Base-by-base conservation (phyloP, 2,888 invertebrate species). In the Lasius fuliginosus region DNA sequence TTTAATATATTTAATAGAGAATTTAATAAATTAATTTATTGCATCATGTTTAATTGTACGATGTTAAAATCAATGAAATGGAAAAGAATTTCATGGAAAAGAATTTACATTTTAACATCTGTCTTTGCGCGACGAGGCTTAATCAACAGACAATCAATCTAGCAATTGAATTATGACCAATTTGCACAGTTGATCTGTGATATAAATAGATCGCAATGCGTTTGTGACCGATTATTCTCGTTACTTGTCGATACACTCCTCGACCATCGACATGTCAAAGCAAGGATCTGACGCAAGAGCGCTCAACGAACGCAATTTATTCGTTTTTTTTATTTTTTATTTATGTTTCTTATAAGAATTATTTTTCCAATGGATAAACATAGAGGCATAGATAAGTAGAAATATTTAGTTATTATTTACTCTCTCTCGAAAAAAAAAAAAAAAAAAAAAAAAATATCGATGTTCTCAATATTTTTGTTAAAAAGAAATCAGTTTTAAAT, bases 121-220 rank as follows among this genome's bases (percentile, higher is more conserved):
- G 60, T 53, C 15, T 53, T 18, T 36, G 58, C 73, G 36, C 73
- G 27, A 60, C 27, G n/a, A 74, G 36, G 5, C n/a, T 46, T 75
- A 27, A 58, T 60, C 36, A n/a, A 75, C 75, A 62, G 30, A 9
- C 62, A 65, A 30, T 33, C 76, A 53, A 49, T 74, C 64, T 83
- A 68, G 73, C 88, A 86, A 88, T 90, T 89, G 88, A 91, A 85
- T 92, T 91, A 91, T 89, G 87, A 89, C 79, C 87, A 81, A 82
- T 67, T 86, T 79, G 82, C 79, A 86, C 89, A 91, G 90, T 91
- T 92, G 92, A 92, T 92, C 88, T 88, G 30, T 71, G 85, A 82
- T 89, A 91, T 89, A 92, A 92, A 92, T 92, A 92, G 92, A 92
- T 86, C 79, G 67, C 40, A 30, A 53, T 15, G 42, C 73, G 86